Percentiles rank a stretch among this genome's conserved stretches.
Conservation (phyloP, 2,113 vertebrate genomes). For the Cariama cristata region DNA sequence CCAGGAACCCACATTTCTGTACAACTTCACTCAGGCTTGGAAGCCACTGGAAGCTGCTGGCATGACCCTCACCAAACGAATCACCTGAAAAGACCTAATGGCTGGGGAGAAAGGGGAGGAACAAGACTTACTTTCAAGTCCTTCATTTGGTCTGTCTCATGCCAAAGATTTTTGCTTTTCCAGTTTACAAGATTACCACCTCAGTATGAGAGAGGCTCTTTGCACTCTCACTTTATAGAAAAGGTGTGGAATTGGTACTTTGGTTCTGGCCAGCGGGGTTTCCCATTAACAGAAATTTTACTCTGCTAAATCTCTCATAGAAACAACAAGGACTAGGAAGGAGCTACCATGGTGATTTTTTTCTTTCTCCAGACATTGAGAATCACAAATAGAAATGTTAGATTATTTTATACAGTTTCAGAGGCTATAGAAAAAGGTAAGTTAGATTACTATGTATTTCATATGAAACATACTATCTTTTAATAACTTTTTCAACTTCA, state of each 20-base stretch:
- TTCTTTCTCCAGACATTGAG: not conserved
- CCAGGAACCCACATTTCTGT: not conserved
- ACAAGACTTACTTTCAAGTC: not conserved
- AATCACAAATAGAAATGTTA: not conserved
- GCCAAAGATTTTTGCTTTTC: not conserved
- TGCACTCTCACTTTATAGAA: rapidly evolving
- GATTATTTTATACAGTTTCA: not conserved
- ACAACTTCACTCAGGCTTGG: not conserved
- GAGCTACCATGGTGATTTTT: not conserved
- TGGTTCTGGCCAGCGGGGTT: not conserved
- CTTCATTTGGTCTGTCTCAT: not conserved
- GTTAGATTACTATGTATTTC: not conserved
- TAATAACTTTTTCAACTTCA: not conserved
- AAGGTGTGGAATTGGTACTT: not conserved
- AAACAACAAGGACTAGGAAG: not conserved
- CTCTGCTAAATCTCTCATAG: not conserved
- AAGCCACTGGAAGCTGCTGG: not conserved
- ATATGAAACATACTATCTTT: not conserved
- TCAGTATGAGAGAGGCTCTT: not conserved
- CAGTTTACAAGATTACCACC: not conserved
- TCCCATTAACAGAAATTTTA: not conserved
- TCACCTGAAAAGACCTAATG: not conserved
- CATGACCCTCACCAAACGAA: not conserved
- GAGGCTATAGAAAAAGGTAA: not conserved
- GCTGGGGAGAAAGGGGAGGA: not conserved